Evolutionary conservation across 2,888 invertebrate genomes (phyloP).

Genomic region (Himalopsyche kuldschensis): DNA sequence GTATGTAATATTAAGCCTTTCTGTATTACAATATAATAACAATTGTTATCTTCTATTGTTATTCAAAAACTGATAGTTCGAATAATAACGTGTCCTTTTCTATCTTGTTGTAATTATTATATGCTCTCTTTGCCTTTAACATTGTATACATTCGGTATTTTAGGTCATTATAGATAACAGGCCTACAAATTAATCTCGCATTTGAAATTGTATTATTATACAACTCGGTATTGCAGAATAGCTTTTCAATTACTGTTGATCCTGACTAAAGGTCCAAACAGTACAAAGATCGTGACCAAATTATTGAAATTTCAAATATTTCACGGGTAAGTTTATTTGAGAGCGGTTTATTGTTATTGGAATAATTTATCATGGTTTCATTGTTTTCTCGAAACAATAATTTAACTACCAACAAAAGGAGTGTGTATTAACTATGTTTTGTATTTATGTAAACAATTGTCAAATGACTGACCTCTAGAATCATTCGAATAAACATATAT

Average conservation of each 20-base stretch:
- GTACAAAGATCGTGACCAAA: not conserved
- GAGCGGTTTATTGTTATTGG: not conserved
- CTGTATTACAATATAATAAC: too few relatives aligned
- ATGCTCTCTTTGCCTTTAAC: not conserved
- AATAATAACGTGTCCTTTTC: too few relatives aligned
- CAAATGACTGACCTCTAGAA: too few relatives aligned
- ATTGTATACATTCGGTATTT: not conserved
- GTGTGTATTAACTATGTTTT: not conserved
- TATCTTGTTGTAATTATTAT: not conserved
- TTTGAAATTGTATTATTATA: not conserved
- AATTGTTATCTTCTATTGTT: too few relatives aligned
- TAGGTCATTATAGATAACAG: not conserved
- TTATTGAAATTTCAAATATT: not conserved
- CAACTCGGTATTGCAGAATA: not conserved
- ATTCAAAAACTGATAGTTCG: too few relatives aligned
- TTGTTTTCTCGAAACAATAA: not conserved
- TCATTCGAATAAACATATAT: too few relatives aligned
- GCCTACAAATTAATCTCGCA: not conserved
- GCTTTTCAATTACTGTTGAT: not conserved
- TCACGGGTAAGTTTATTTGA: not conserved
- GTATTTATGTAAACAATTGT: too few relatives aligned
- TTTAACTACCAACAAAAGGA: not conserved
- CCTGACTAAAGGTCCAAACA: not conserved
- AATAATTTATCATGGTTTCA: not conserved
- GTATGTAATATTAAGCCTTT: too few relatives aligned